A percentile compares a stretch with the other conserved stretches of the same genome.
phyloP scores from a whole-genome alignment of 2,113 vertebrate genomes.

The Gadus chalcogrammus region DNA sequence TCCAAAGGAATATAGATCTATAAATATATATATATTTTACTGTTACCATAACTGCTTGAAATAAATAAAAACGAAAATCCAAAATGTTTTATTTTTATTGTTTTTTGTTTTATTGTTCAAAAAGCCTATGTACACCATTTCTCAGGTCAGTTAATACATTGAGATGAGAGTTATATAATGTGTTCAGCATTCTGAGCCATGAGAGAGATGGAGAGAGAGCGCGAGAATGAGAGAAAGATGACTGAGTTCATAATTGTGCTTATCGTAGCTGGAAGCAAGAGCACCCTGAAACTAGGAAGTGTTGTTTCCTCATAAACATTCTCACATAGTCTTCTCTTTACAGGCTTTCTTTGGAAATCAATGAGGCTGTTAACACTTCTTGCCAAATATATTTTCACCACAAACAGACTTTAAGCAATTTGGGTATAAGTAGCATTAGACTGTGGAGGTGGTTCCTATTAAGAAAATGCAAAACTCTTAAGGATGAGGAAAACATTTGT shows the following conservation, averaged over 20 bases:
- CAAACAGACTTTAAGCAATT: too few relatives aligned
- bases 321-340: background rate
- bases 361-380: too few relatives aligned
- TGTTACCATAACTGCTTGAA: background rate
- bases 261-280: too few relatives aligned
- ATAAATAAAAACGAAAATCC: constrained; percentile 19
- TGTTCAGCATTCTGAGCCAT: too few relatives aligned
- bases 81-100: background rate
- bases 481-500: too few relatives aligned
- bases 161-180: background rate
- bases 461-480: too few relatives aligned
- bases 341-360: constrained; percentile 5
- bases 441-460: too few relatives aligned
- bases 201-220: background rate
- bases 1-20: constrained; percentile 9
- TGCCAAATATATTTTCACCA: background rate
- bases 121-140: constrained; percentile 46
- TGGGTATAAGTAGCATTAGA: too few relatives aligned
- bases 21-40: constrained; percentile 6
- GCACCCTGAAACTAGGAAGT: too few relatives aligned
- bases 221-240: constrained; percentile 2
- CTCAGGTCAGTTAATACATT: constrained; percentile 11
- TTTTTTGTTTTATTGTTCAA: constrained; percentile 42
- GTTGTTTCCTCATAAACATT: too few relatives aligned
- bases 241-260: too few relatives aligned